These are phyloP conservation scores for Anastatus disparis DNA, from an alignment of 1,140 invertebrate genomes.

Conservation along the genomic window DNA sequence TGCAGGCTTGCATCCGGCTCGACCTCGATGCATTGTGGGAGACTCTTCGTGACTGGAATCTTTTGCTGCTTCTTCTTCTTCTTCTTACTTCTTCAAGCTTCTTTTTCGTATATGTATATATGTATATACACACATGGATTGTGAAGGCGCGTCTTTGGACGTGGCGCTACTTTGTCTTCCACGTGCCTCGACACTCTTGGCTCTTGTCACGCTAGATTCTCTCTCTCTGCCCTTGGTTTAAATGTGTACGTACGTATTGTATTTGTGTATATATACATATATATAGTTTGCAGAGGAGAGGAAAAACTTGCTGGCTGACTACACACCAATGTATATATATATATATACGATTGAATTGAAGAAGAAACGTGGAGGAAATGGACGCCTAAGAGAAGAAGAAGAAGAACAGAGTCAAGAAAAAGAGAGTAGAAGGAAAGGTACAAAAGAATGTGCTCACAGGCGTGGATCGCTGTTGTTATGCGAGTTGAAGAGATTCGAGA, in stretches of 20 bases:
- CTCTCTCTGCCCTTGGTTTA: slow-evolving; percentile 14
- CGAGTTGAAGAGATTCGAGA: no score
- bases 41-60: slow-evolving; percentile 62
- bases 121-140: not conserved
- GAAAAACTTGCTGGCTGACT: not conserved
- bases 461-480: no score
- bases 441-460: no score
- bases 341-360: not conserved
- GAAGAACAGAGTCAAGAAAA: no score
- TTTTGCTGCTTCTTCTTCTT: slow-evolving; percentile 12
- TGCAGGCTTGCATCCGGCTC: slow-evolving; percentile 61
- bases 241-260: not conserved
- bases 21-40: slow-evolving; percentile 62
- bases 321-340: no score
- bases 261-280: no score
- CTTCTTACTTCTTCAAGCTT: slow-evolving; percentile 28
- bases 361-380: not conserved
- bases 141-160: not conserved
- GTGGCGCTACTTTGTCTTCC: slow-evolving; percentile 47
- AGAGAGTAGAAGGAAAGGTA: no score
- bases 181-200: slow-evolving; percentile 19
- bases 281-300: no score
- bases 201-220: slow-evolving; percentile 23
- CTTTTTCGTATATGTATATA: slow-evolving; percentile 2
- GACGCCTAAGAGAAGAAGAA: no score